Evolutionary conservation across 2,113 vertebrate species (phyloP), one percentile per base, ranked within the genome.

Genomic region (Callopanchax toddi): DNA sequence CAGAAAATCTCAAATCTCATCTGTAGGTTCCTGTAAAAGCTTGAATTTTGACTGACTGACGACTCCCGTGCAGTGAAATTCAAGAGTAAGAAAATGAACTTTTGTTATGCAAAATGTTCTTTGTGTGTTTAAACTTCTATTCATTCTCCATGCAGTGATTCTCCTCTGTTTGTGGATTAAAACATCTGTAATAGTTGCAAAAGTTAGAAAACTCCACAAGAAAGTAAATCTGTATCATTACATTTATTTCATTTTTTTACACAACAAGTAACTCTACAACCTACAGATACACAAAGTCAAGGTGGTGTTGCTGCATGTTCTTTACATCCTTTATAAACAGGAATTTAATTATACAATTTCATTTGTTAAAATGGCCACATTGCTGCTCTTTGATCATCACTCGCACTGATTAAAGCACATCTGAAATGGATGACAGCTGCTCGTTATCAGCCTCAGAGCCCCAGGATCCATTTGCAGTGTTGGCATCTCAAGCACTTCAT

Each of bases 401-500:
- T 60, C 60, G 1, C 57, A 79, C 84, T 86, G 87, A 89, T 82
- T 85, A 86, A 87, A 86, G 77, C 81, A 71, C 79, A 84, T 83
- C 85, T 76, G 79, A 80, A 82, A 81, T 82, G 82, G 75, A 83
- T 84, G 82, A 85, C 34, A 72, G 67, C 44, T 11, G 67, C 44
- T 78, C 58, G 65, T 85, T 77, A 75, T 79, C 58, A 34, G 63
- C 51, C 84, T 87, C 81, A 82, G 68, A 87, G 82, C 67, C 81
- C 84, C 78, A 77, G 72, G 78, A 88, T 89, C 81, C 76, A 84
- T 81, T 81, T 74, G 78, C 85, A 82, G 81, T 85, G 83, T 63
- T 84, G 87, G 80, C 88, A 86, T 87, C 84, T 87, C 79, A 91
- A 90, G 89, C 86, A 90, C 83, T 82, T 82, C 76, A 76, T 84